Percentiles rank a stretch among this genome's conserved stretches.
phyloP scores from a whole-genome alignment of 2,113 vertebrate species.

The Paradisaea rubra region DNA sequence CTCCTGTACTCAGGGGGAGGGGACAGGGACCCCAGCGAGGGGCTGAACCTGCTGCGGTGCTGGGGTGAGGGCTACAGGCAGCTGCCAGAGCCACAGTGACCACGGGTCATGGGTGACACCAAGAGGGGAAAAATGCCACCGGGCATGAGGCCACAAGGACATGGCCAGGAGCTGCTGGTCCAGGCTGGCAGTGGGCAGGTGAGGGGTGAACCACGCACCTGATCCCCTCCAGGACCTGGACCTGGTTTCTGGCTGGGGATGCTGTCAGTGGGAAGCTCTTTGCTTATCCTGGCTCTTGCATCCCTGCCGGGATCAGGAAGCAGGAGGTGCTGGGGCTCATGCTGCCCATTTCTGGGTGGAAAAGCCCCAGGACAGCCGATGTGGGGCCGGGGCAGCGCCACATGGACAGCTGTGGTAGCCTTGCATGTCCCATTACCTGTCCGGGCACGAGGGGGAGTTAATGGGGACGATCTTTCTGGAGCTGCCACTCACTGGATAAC shows the following conservation, averaged over 20 bases:
- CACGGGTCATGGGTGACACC: not conserved
- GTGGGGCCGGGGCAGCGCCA: accelerated
- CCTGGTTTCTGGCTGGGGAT: not conserved
- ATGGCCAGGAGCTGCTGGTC: accelerated
- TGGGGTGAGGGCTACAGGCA: accelerated
- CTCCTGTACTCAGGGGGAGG: not conserved
- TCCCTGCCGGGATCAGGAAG: accelerated
- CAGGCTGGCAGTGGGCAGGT: accelerated
- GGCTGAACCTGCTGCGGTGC: accelerated
- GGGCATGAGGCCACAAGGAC: not conserved
- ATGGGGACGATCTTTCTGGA: not conserved
- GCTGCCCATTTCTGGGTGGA: not conserved
- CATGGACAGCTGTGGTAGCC: not conserved
- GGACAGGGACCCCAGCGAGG: not conserved
- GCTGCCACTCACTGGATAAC: not conserved
- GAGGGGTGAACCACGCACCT: accelerated
- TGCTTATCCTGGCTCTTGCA: not conserved
- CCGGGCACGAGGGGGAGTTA: not conserved
- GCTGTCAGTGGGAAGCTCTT: not conserved
- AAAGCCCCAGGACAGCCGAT: accelerated
- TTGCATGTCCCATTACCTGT: accelerated
- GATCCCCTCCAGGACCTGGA: not conserved
- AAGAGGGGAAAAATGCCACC: accelerated
- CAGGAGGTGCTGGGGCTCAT: not conserved
- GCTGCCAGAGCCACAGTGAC: not conserved